Evolutionary conservation across 2,113 vertebrate species (phyloP), one percentile per base, ranked within the genome.

Genomic region (Microcebus ravelobensis): DNA sequence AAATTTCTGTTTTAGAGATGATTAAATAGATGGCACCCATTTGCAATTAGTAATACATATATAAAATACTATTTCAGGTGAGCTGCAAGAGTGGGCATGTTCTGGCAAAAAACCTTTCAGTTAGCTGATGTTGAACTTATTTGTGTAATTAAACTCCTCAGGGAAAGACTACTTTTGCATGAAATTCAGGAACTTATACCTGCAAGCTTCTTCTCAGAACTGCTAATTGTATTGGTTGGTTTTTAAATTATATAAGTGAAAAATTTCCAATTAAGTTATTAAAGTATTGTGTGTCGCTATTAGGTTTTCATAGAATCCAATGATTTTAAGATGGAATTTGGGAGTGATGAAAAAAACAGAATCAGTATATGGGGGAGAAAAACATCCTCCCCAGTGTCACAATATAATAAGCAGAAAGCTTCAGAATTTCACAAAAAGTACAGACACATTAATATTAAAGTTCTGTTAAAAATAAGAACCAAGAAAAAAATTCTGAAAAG

Each of bases 251-350:
- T 21, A 7, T 14, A 61, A 93, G 34, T 93, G 57, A 87, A 87
- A 73, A 17, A 57, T 36, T 94, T 92, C 57, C 18, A 89, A 39
- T 65, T 65, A 89, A n/a, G 42, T 65, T 86, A 83, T 83, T 90
- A 80, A 95, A 73, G 25, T 74, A 39, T 23, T 90, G 36, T 81
- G 18, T 79, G 5, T 76, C 52, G 27, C 3, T 71, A 55, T 83
- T 74, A 82, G 5, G 21, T 82, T 94, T 91, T 74, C 21, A 82
- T 20, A 80, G 55, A 81, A 79, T 67, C 39, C 50, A 55, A n/a
- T 25, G 82, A 90, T 95, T 95, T 96, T 39, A 95, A 94, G 71
- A 76, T 39, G 77, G 31, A 90, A 92, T 23, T 93, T 74, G 36
- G 42, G 83, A 88, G 59, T 76, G 67, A 92, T 63, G 18, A 86